phyloP scores from a whole-genome alignment of 2,113 vertebrate species.

The Chaenocephalus aceratus region DNA sequence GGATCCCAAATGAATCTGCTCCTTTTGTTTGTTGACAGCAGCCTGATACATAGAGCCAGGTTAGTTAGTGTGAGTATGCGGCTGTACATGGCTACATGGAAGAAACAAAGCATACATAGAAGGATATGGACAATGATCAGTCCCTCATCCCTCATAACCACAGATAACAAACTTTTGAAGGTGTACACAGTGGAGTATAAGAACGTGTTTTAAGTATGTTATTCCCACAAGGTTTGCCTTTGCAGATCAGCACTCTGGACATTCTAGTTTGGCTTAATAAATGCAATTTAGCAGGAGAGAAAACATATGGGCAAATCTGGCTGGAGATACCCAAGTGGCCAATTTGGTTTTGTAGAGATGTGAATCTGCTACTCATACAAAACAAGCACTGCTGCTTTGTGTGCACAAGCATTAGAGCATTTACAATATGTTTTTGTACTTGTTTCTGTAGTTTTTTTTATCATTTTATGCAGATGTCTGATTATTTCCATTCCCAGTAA shows the following conservation, averaged over 20 bases:
- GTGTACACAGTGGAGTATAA: background rate
- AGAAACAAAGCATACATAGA: too few relatives aligned
- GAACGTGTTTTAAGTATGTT: background rate
- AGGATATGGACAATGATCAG: background rate
- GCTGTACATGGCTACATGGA: background rate
- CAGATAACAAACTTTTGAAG: background rate
- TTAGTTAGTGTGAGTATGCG: background rate
- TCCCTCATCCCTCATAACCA: background rate
- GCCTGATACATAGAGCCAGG: background rate
- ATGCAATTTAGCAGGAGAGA: conserved; percentile 29
- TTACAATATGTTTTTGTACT: conserved; percentile 2
- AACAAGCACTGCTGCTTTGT: conserved; percentile 9
- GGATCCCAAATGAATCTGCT: background rate
- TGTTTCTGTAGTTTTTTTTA: conserved; percentile 12
- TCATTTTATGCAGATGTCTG: conserved; percentile 22
- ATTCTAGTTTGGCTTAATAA: conserved; percentile 25
- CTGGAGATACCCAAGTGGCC: conserved; percentile 39
- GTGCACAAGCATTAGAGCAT: background rate
- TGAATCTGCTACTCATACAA: conserved; percentile 45
- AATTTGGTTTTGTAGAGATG: conserved; percentile 47
- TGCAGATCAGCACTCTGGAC: conserved; percentile 24
- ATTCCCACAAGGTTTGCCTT: conserved; percentile 5
- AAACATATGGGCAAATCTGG: conserved; percentile 43
- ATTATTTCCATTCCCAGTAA: background rate
- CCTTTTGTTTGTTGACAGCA: background rate